Evolutionary conservation across 2,113 vertebrate species (phyloP).

Genomic region (Columba livia): DNA sequence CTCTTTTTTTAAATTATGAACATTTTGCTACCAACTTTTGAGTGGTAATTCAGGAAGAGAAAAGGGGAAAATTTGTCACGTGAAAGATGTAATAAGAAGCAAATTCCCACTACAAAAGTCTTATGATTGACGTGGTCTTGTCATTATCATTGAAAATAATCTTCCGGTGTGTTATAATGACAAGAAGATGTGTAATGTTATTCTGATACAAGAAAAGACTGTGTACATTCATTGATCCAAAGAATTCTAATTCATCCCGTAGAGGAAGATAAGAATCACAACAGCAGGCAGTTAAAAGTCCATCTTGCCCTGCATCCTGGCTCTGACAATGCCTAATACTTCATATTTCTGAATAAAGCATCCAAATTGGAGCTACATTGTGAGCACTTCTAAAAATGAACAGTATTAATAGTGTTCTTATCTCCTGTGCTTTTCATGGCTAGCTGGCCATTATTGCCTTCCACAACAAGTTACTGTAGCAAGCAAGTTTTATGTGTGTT

Average conservation of each 20-base stretch:
- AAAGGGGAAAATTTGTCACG: not conserved
- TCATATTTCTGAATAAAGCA: conserved; percentile 36
- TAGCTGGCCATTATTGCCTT: not conserved
- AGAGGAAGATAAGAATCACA: conserved; percentile 50
- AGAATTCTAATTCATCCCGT: conserved; percentile 48
- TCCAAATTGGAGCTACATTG: not conserved
- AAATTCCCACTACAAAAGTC: conserved; percentile 32
- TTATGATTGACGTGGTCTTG: conserved; percentile 12
- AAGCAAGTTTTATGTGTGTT: not conserved
- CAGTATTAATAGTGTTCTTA: conserved; percentile 6
- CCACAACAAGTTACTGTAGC: not conserved
- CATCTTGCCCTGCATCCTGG: not conserved
- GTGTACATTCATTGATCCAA: conserved; percentile 62
- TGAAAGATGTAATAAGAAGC: not conserved
- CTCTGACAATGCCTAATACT: conserved; percentile 19
- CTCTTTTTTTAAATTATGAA: not conserved
- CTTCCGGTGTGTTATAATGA: conserved; percentile 28
- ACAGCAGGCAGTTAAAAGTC: conserved; percentile 42
- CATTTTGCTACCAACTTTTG: conserved; percentile 1
- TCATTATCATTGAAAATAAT: conserved; percentile 60
- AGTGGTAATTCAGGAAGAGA: not conserved
- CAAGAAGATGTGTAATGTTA: conserved; percentile 46
- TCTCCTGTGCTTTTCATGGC: not conserved
- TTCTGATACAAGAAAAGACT: conserved; percentile 62
- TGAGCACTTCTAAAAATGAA: conserved; percentile 3